Evolutionary conservation across 2,888 invertebrate species (phyloP), one percentile per base, ranked within the genome.

Genomic region (Sarcophaga caerulescens): DNA sequence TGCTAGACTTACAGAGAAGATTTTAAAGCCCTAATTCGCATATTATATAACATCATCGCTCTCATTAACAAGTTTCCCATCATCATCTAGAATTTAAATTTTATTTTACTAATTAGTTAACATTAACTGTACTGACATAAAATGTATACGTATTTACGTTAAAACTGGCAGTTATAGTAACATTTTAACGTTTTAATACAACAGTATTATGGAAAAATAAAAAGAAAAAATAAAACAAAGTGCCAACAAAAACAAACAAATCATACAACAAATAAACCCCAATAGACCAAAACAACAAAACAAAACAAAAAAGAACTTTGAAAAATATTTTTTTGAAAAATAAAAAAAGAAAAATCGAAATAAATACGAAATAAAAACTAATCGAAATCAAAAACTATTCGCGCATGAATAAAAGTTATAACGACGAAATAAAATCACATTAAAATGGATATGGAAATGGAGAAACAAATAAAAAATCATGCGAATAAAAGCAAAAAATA

Each of bases 401-500:
- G 84, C 84, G 84, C 84, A 79, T 84, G 79, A 84, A 84, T 84
- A 79, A 79, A 84, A 75, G 69, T 84, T 75, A 69, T 57, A 78
- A 11, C 57, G 68, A 81, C 57, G 52, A 79, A 84, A 84, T 77
- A 82, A 77, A 77, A 66, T 19, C 47, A 60, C 5, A 60, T 60
- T 44, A 52, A 52, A 52, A 14, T 52, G 1, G 35, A 35, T 10
- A 35, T 35, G 35, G 35, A 10, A 4, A 6, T 1, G 2, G 6
- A 35, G 35, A 35, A 1, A 35, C 35, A 44, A 23, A 21, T 11
- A 52, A 25, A 71, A 71, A 77, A 59, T n/a, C 60, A 66, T 70
- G 47, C 21, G 75, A 79, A 69, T 70, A 47, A 79, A 84, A 52
- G 14, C 35, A 8, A 52, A 52, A 52, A 52, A 52, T 17, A 52